Evolutionary conservation across 2,888 invertebrate species (phyloP).

Genomic region (Pristionchus maxplancki): DNA sequence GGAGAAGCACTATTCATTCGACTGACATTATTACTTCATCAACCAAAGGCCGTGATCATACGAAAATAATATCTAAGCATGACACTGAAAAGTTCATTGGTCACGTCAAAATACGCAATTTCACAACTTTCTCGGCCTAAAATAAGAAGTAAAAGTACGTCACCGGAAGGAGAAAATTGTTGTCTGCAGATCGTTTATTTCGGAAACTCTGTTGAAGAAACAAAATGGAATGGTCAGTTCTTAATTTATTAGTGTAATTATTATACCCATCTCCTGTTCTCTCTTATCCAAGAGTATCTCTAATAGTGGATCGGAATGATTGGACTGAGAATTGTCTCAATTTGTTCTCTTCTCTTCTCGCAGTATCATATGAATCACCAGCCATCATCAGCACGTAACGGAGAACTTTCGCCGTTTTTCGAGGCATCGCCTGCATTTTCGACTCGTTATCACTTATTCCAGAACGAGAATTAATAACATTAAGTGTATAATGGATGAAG

Average conservation of each 20-base stretch:
- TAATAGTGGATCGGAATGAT: constrained; percentile 14
- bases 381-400: constrained; percentile 17
- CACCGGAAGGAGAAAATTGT: background rate
- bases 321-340: background rate
- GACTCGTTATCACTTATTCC: background rate
- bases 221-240: background rate
- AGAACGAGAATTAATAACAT: no score
- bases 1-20: background rate
- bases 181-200: constrained; percentile 1
- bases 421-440: constrained; percentile 37
- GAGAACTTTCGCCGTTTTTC: constrained; percentile 22
- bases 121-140: background rate
- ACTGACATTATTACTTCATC: background rate
- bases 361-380: background rate
- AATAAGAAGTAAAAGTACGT: background rate
- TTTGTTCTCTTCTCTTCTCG: constrained; percentile 17
- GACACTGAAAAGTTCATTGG: background rate
- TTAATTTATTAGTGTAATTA: background rate
- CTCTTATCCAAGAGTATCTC: constrained; percentile 22
- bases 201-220: background rate
- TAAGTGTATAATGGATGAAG: background rate
- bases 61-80: background rate
- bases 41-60: background rate
- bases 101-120: background rate
- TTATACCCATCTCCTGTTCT: background rate